phyloP scores from a whole-genome alignment of 2,113 vertebrate genomes.

The Phylloscopus trochilus region DNA sequence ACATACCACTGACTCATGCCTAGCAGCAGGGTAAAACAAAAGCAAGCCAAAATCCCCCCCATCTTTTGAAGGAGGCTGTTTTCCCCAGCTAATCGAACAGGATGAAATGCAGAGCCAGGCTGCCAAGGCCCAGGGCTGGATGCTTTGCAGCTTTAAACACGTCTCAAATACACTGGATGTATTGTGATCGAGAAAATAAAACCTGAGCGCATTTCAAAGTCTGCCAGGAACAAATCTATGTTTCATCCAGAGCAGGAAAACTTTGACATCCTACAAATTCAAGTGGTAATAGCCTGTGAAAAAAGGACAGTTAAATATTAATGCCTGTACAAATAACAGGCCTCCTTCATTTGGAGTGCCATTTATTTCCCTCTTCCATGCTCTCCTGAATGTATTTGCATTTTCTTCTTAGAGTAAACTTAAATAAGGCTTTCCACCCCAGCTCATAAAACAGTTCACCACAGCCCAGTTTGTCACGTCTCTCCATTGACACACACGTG shows the following conservation, averaged over 20 bases:
- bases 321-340: conserved; percentile 47
- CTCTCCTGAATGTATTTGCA: not conserved
- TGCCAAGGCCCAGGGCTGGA: not conserved
- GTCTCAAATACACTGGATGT: not conserved
- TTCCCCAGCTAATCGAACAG: not conserved
- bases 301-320: conserved; percentile 63
- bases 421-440: not conserved
- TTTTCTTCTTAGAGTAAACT: not conserved
- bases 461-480: not conserved
- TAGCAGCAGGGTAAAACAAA: not conserved
- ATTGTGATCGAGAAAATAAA: not conserved
- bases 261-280: conserved; percentile 33
- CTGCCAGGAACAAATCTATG: conserved; percentile 3
- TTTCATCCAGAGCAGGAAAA: not conserved
- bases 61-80: not conserved
- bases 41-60: not conserved
- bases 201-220: not conserved
- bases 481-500: accelerated
- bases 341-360: not conserved
- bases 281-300: conserved; percentile 51
- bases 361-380: not conserved
- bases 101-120: not conserved
- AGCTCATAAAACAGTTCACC: not conserved
- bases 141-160: not conserved
- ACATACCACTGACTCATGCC: not conserved